Conservation (phyloP, 2,888 invertebrate species). For the Tuberolachnus salignus region DNA sequence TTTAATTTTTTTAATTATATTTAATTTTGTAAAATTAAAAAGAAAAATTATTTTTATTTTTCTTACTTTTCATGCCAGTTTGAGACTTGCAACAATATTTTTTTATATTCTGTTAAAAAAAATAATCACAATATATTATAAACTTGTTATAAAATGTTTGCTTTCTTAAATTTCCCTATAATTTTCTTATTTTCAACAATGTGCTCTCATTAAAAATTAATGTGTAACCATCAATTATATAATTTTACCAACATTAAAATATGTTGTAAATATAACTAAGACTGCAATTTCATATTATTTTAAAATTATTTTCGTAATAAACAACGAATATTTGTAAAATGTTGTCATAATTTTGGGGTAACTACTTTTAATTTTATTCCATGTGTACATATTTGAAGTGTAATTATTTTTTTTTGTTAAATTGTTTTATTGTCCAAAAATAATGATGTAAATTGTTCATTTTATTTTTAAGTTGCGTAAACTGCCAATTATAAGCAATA, state of each 20-base stretch:
- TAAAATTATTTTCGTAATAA: constrained; percentile 22
- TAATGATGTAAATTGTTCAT: constrained; percentile 33
- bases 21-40: neutral
- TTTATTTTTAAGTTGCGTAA: constrained; percentile 42
- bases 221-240: constrained; percentile 3
- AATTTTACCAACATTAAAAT: constrained; percentile 22
- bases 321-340: constrained; percentile 13
- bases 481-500: constrained; percentile 48
- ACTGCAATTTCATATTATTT: constrained; percentile 46
- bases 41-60: constrained; percentile 19
- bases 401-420: constrained; percentile 15
- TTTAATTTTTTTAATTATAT: no score
- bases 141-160: neutral
- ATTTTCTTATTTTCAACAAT: constrained; percentile 16
- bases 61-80: neutral
- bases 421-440: constrained; percentile 25
- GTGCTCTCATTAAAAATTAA: neutral
- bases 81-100: neutral
- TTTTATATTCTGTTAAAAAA: neutral
- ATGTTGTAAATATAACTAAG: constrained; percentile 34
- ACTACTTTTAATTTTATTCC: constrained; percentile 39
- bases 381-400: constrained; percentile 7
- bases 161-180: constrained; percentile 11
- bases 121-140: neutral
- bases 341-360: constrained; percentile 20